Percentiles rank a stretch among this genome's conserved stretches.
These are phyloP conservation scores for Meriones psammophilus DNA, from an alignment of 2,797 vertebrate species.

Conservation along the genomic window DNA sequence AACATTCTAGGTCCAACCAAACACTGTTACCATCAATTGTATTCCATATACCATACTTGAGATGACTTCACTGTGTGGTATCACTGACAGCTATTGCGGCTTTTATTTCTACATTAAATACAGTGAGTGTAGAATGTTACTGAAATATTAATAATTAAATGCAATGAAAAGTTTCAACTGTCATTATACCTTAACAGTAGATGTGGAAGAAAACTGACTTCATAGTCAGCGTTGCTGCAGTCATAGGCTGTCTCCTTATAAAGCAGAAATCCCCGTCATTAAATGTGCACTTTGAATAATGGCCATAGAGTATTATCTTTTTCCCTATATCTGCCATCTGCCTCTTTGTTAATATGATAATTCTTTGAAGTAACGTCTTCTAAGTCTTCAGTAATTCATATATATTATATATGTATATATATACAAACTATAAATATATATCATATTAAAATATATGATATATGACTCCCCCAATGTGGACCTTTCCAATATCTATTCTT, in stretches of 20 bases:
- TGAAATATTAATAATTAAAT: slow-evolving; percentile 13
- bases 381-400: not conserved
- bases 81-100: slow-evolving; percentile 77
- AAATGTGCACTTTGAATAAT: slow-evolving; percentile 6
- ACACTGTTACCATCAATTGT: not conserved
- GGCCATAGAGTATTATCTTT: slow-evolving; percentile 7
- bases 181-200: slow-evolving; percentile 31
- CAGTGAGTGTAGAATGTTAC: slow-evolving; percentile 56
- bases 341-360: slow-evolving; percentile 42
- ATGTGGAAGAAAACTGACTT: not conserved
- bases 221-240: not conserved
- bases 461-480: not conserved
- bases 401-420: not conserved
- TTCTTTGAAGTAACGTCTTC: slow-evolving; percentile 57
- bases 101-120: slow-evolving; percentile 74
- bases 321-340: not conserved
- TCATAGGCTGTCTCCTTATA: not conserved
- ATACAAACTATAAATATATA: not conserved
- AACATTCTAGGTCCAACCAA: slow-evolving; percentile 8
- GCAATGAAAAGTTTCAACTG: not conserved
- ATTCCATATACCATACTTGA: slow-evolving; percentile 44
- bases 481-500: slow-evolving; percentile 12
- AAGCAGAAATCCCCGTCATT: not conserved
- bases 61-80: slow-evolving; percentile 76
- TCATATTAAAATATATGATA: not conserved